Evolutionary conservation across 2,888 invertebrate species (phyloP).

Genomic region (Torymus texanus): DNA sequence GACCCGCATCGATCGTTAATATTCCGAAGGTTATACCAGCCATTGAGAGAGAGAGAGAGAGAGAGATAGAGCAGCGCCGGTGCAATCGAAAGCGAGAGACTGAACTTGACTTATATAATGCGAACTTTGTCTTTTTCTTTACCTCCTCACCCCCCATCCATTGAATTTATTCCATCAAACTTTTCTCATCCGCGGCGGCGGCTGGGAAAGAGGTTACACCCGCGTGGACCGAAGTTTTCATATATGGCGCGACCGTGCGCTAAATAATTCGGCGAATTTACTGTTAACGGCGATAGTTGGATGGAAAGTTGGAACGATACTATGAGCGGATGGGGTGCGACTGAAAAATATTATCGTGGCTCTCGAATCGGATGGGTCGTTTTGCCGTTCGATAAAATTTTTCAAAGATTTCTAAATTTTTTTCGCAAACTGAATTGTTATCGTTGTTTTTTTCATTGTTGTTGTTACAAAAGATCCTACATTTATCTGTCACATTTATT

Average conservation of each 20-base stretch:
- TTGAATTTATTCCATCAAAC: constrained; percentile 37
- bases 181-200: constrained; percentile 41
- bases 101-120: constrained; percentile 1
- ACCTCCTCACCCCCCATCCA: neutral
- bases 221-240: constrained; percentile 19
- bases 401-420: no score
- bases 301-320: neutral
- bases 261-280: constrained; percentile 30
- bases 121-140: constrained; percentile 28
- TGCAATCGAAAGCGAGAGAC: no score
- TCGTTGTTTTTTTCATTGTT: no score
- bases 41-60: no score
- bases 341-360: neutral
- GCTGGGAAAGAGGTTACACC: neutral
- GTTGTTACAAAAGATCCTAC: no score
- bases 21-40: no score
- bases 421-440: no score
- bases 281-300: constrained; percentile 9
- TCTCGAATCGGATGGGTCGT: no score
- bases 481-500: no score
- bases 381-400: no score
- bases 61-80: no score
- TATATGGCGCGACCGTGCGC: neutral
- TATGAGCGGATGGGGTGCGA: neutral
- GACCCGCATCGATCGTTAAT: no score